These are phyloP conservation scores for Balanococcus diminutus DNA, from an alignment of 2,888 invertebrate genomes.

Conservation along the genomic window DNA sequence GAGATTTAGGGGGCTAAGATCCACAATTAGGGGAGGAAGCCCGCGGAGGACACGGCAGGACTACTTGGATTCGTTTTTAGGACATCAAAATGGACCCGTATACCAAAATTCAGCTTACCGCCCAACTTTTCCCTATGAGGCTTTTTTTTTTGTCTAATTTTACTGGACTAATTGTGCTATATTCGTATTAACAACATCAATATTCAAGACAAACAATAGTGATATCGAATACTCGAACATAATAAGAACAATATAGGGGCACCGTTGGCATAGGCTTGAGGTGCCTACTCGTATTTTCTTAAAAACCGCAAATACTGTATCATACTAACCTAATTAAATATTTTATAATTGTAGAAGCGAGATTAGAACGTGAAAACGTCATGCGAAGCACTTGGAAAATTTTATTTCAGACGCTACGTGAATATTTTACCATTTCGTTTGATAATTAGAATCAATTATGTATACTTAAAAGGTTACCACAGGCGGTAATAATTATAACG, in stretches of 20 bases:
- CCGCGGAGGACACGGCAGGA: too few relatives aligned
- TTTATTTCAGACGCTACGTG: conserved; percentile 1
- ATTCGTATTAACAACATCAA: neutral
- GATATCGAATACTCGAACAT: neutral
- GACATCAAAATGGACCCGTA: too few relatives aligned
- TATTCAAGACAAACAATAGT: neutral
- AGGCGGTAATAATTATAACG: conserved; percentile 5
- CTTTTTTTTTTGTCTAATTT: too few relatives aligned
- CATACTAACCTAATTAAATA: neutral
- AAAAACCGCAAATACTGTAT: neutral
- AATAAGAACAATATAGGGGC: neutral
- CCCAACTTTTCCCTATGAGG: too few relatives aligned
- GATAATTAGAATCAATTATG: conserved; percentile 27
- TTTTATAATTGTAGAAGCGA: neutral
- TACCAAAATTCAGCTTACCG: too few relatives aligned
- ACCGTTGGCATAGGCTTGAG: neutral
- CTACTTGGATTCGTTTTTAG: too few relatives aligned
- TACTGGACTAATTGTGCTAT: too few relatives aligned
- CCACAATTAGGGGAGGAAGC: too few relatives aligned
- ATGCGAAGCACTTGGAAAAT: conserved; percentile 18
- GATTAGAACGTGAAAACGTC: neutral
- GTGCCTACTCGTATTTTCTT: neutral
- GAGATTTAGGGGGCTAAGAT: too few relatives aligned
- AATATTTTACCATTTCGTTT: conserved; percentile 13
- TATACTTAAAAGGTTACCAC: neutral